These are phyloP conservation scores for Melanaphis sacchari DNA, from an alignment of 1,140 invertebrate genomes.

Conservation along the genomic window DNA sequence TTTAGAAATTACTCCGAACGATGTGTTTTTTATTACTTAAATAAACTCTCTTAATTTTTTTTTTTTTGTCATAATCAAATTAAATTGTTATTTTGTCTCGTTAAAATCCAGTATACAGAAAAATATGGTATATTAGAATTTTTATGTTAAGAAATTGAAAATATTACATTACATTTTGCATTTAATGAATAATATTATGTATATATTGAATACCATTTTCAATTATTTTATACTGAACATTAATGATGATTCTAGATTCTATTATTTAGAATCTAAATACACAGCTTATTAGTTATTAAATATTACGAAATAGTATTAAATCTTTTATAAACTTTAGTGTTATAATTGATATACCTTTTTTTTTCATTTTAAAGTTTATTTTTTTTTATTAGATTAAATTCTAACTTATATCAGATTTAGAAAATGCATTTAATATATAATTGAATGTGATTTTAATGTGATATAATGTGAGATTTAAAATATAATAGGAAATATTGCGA, in stretches of 20 bases:
- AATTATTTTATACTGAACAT: background rate
- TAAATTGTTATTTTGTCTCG: slow-evolving; percentile 2
- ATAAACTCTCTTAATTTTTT: background rate
- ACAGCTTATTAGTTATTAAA: no score
- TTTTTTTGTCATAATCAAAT: background rate
- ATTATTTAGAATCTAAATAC: no score
- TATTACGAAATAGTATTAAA: background rate
- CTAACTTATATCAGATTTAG: background rate
- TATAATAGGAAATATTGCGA: background rate
- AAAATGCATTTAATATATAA: background rate
- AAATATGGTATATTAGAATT: background rate
- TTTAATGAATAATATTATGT: background rate
- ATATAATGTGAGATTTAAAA: background rate
- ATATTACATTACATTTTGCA: background rate
- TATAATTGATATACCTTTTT: no score
- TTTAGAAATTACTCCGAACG: background rate
- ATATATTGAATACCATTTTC: no score
- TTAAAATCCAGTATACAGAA: background rate
- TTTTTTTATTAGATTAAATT: no score
- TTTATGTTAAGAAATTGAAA: background rate
- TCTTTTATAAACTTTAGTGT: no score
- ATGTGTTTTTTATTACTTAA: background rate
- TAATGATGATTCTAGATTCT: background rate
- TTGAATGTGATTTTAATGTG: background rate
- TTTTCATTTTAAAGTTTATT: no score